Conservation (phyloP, 2,797 vertebrate genomes). For the Zalophus californianus region DNA sequence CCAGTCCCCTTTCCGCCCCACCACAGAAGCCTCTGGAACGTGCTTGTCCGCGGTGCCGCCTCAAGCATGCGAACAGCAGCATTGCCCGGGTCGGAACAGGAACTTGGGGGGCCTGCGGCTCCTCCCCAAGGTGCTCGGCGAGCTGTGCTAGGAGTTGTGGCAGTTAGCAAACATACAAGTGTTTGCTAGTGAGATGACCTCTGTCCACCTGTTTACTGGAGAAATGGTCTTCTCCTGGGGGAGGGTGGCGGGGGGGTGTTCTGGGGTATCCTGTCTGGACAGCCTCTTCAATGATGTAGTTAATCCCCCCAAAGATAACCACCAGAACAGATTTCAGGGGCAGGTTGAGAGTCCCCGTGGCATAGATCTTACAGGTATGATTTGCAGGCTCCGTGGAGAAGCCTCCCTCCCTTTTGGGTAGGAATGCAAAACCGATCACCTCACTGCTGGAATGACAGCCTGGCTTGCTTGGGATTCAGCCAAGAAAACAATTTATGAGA, state of each 20-base stretch:
- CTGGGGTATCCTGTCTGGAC: not conserved
- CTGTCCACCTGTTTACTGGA: not conserved
- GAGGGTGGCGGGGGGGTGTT: not conserved
- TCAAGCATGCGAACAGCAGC: not conserved
- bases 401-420: constrained; percentile 11
- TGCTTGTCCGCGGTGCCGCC: not conserved
- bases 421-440: constrained; percentile 18
- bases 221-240: not conserved
- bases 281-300: not conserved
- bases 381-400: constrained; percentile 26
- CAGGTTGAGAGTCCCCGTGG: not conserved
- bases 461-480: constrained; percentile 70
- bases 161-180: not conserved
- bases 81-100: not conserved
- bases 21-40: not conserved
- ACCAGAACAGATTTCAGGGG: constrained; percentile 14
- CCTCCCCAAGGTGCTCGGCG: not conserved
- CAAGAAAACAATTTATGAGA: constrained; percentile 77
- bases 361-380: not conserved
- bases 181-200: not conserved
- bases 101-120: not conserved
- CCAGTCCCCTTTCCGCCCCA: not conserved
- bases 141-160: not conserved
- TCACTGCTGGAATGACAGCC: constrained; percentile 51
- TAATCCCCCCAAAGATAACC: not conserved